Evolutionary conservation across 1,140 invertebrate species (phyloP).

Genomic region (Reticulitermes speratus): DNA sequence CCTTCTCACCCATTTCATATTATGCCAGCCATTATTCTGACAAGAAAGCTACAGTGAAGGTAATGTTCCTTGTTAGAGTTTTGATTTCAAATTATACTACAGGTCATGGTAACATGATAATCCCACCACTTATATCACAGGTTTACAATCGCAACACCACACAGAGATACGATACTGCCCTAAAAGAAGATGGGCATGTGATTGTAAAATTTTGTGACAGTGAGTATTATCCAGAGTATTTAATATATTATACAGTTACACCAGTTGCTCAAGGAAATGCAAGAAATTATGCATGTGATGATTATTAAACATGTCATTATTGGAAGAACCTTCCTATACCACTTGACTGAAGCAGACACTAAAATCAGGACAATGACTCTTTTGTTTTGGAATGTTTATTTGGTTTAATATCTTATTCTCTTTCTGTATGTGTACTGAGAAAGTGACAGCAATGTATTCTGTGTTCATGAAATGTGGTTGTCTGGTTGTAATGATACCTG

Average conservation of each 20-base stretch:
- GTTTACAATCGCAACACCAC: neutral
- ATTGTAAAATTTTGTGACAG: slow-evolving; percentile 43
- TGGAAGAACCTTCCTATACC: too few relatives aligned
- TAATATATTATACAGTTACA: slow-evolving; percentile 36
- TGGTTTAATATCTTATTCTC: too few relatives aligned
- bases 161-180: slow-evolving; percentile 39
- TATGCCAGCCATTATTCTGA: slow-evolving; percentile 43
- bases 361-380: too few relatives aligned
- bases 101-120: slow-evolving; percentile 7
- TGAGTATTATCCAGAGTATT: slow-evolving; percentile 44
- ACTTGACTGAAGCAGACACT: too few relatives aligned
- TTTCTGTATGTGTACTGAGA: too few relatives aligned
- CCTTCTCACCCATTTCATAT: slow-evolving; percentile 40
- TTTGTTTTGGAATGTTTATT: too few relatives aligned
- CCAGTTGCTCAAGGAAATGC: neutral
- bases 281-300: neutral
- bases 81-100: neutral
- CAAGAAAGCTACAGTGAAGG: slow-evolving; percentile 32
- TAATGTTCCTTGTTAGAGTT: slow-evolving; percentile 40
- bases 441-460: too few relatives aligned
- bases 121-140: neutral
- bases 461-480: too few relatives aligned
- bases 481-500: too few relatives aligned
- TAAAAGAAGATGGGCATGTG: slow-evolving; percentile 38
- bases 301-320: neutral